Evolutionary conservation across 2,888 invertebrate species (phyloP), one percentile per base, ranked within the genome.

Genomic region (Drosophila dives): DNA sequence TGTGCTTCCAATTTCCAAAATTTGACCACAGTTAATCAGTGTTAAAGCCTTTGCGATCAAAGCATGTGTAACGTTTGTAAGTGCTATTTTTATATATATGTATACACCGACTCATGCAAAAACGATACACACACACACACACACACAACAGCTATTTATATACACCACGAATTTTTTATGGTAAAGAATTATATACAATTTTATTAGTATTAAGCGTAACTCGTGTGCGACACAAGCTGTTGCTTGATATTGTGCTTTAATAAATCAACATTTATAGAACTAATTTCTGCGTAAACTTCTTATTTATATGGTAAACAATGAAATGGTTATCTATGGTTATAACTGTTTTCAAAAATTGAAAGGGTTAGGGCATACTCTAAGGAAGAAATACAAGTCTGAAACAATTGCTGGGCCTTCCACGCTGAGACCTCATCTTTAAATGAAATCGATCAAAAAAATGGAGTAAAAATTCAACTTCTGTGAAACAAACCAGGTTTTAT

Each of bases 221-320:
- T 75, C 61, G 86, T 74, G 83, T 83, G 83, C 83, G 74, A 75
- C 77, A 62, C 85, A 74, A 85, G 83, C 78, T 73, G 51, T 66
- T 54, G 85, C 87, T 83, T 81, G 81, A 64, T 70, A 69, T 79
- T 85, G 84, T 85, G 87, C 87, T 87, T 83, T 85, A 78, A 81
- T 84, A 73, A 84, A 78, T 45, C 59, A 66, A 66, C 38, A 26
- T 55, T 61, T 70, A 53, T 62, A 75, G 65, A 53, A 62, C 59
- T 64, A 66, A 4, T 1, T 34, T 15, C 12, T n/a, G 36, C 26
- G 12, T 12, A 45, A 45, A 3, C 45, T 45, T 45, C 4, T 40
- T 40, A 45, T 45, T 45, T 23, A 45, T 45, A 12, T 12, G 45
- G 7, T 23, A 15, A 20, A 23, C 45, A 45, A 23, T 23, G 0